These are phyloP conservation scores for Phycodurus eques DNA, from an alignment of 2,113 vertebrate species.

Conservation along the genomic window DNA sequence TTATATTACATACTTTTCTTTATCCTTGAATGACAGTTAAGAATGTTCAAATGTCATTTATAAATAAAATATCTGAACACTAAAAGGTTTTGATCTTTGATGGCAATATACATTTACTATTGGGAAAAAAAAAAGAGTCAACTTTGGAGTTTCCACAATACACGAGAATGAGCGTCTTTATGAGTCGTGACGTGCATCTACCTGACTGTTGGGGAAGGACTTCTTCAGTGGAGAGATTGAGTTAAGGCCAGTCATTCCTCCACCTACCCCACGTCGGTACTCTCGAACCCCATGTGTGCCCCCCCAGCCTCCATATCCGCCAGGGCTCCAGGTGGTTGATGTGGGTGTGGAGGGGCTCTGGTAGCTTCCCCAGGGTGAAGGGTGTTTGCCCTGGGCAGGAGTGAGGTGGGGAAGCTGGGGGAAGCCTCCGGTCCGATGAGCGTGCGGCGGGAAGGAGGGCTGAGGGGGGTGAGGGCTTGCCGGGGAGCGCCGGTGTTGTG, in stretches of 20 bases:
- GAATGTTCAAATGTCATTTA: neutral
- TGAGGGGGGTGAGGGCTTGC: constrained; percentile 94
- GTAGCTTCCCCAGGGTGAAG: constrained; percentile 97
- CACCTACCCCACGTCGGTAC: constrained; percentile 89
- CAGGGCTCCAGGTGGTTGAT: constrained; percentile 93
- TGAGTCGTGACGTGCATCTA: constrained; percentile 9
- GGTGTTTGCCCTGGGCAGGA: constrained; percentile 92
- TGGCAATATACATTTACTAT: neutral
- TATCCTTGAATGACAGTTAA: neutral
- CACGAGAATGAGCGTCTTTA: neutral
- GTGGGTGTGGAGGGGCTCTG: constrained; percentile 94
- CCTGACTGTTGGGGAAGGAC: constrained; percentile 95
- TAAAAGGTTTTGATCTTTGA: neutral
- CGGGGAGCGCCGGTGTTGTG: constrained; percentile 75
- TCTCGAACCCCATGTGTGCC: constrained; percentile 91
- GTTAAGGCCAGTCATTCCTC: constrained; percentile 90
- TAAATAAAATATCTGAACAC: neutral
- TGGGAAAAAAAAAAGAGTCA: neutral
- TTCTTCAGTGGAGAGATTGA: constrained; percentile 98
- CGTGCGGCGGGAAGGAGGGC: constrained; percentile 89
- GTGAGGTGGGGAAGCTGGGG: constrained; percentile 94
- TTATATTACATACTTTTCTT: neutral
- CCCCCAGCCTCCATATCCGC: constrained; percentile 93
- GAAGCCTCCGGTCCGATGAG: constrained; percentile 94
- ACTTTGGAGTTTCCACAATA: neutral